Evolutionary conservation across 2,797 vertebrate genomes (phyloP).

Genomic region (Squalus acanthias): DNA sequence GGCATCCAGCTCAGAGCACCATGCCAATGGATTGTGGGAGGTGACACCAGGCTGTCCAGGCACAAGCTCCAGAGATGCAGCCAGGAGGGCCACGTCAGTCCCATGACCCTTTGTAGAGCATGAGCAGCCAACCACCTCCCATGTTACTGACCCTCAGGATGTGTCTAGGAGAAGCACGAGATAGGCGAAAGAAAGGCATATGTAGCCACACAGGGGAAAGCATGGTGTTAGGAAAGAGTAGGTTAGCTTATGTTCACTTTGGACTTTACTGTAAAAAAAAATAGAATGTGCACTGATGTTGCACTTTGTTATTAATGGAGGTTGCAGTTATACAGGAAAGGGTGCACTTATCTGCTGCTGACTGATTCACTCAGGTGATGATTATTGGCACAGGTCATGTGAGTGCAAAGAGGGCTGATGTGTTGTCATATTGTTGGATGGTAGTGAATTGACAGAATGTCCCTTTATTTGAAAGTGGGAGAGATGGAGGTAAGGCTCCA

Average conservation of each 20-base stretch:
- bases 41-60: too few relatives aligned
- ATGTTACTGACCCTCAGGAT: not conserved
- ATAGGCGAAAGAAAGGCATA: not conserved
- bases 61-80: too few relatives aligned
- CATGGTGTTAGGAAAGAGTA: not conserved
- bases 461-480: not conserved
- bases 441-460: not conserved
- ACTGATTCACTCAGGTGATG: not conserved
- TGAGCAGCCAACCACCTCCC: not conserved
- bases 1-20: not conserved
- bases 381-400: not conserved
- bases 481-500: not conserved
- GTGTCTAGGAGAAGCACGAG: not conserved
- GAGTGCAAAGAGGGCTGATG: not conserved
- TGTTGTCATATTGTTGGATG: not conserved
- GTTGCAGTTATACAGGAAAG: not conserved
- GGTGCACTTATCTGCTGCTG: not conserved
- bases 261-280: not conserved
- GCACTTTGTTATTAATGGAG: not conserved
- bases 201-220: not conserved
- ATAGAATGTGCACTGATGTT: not conserved
- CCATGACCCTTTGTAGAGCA: not conserved
- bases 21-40: not conserved
- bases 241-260: not conserved
- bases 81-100: not conserved